phyloP scores from a whole-genome alignment of 2,888 invertebrate species.

The Habrosyne pyritoides region DNA sequence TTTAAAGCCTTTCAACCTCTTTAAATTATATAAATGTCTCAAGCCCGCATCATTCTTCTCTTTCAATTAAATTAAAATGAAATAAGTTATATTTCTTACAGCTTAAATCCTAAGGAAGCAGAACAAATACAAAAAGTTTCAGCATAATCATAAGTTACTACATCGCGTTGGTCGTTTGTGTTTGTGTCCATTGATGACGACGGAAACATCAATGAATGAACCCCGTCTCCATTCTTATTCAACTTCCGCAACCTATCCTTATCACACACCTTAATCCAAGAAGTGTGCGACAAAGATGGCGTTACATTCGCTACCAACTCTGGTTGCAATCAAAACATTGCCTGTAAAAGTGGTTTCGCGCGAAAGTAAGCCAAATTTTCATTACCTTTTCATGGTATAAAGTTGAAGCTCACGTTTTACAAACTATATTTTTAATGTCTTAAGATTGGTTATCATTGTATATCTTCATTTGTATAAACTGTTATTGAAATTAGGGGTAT shows the following conservation, averaged over 20 bases:
- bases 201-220: constrained; percentile 73
- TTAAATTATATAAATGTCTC: too few relatives aligned
- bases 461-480: too few relatives aligned
- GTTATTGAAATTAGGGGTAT: too few relatives aligned
- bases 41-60: too few relatives aligned
- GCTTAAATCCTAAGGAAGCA: too few relatives aligned
- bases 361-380: constrained; percentile 32
- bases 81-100: too few relatives aligned
- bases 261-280: constrained; percentile 35
- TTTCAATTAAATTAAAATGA: too few relatives aligned
- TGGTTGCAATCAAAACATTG: constrained; percentile 52
- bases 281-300: constrained; percentile 39
- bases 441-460: too few relatives aligned
- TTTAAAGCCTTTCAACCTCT: too few relatives aligned
- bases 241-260: constrained; percentile 65
- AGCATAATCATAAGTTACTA: not conserved
- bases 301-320: constrained; percentile 30
- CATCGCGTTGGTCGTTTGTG: constrained; percentile 17
- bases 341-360: constrained; percentile 52
- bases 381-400: too few relatives aligned
- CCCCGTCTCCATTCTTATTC: constrained; percentile 62
- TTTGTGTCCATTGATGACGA: constrained; percentile 48
- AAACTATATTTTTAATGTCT: too few relatives aligned
- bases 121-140: not conserved
- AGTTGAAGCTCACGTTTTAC: too few relatives aligned